A percentile compares a stretch with the other conserved stretches of the same genome.
Evolutionary conservation across 2,888 invertebrate genomes (phyloP).

Genomic region (Fabriciana adippe): DNA sequence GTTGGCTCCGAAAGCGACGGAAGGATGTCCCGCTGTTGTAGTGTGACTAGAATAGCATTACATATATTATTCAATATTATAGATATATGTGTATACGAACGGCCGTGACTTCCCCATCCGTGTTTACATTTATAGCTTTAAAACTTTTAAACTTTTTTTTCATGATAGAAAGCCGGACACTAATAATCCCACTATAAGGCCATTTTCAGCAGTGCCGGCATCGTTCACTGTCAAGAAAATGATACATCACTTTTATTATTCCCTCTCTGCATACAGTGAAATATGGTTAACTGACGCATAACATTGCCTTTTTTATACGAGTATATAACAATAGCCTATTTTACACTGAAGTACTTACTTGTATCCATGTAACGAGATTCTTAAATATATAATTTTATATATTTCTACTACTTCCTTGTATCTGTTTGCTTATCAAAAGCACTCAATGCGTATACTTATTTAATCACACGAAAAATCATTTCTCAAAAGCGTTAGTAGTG

Average conservation of each 20-base stretch:
- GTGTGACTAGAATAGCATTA: slow-evolving; percentile 40
- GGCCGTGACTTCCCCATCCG: slow-evolving; percentile 41
- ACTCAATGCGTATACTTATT: neutral
- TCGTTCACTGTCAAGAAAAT: slow-evolving; percentile 24
- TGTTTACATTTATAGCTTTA: slow-evolving; percentile 18
- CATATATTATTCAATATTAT: slow-evolving; percentile 31
- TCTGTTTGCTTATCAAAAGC: neutral
- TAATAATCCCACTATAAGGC: slow-evolving; percentile 15
- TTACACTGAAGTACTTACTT: no score
- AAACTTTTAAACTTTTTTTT: slow-evolving; percentile 5
- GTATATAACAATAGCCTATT: neutral
- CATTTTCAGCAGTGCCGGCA: slow-evolving; percentile 6
- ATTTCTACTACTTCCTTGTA: no score
- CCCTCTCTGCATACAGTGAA: neutral
- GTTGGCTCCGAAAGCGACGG: slow-evolving; percentile 41
- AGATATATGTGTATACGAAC: slow-evolving; percentile 25
- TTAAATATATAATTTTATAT: no score
- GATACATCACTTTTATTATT: slow-evolving; percentile 12
- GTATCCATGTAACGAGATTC: no score
- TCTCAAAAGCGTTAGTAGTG: neutral
- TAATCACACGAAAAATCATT: neutral
- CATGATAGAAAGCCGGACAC: slow-evolving; percentile 1
- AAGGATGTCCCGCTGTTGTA: slow-evolving; percentile 38
- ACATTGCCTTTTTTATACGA: neutral
- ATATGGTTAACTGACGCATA: neutral